These are phyloP conservation scores for Kryphioiulus occultus DNA, from an alignment of 2,888 invertebrate genomes.

Conservation along the genomic window DNA sequence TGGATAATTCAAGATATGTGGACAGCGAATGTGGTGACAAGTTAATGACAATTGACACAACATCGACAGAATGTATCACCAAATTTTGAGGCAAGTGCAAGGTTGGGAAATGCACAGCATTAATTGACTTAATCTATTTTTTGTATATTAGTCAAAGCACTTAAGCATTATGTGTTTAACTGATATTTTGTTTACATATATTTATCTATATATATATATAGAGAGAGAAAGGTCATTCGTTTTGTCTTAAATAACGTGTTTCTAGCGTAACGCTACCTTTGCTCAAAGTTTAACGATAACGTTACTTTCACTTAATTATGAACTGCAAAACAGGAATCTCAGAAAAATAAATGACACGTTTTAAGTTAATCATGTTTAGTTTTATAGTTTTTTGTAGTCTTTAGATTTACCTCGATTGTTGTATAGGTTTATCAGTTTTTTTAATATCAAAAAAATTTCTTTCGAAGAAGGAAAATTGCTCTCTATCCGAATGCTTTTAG, in stretches of 20 bases:
- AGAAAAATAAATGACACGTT: background rate
- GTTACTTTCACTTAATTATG: background rate
- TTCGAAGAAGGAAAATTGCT: too few species aligned
- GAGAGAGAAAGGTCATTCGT: background rate
- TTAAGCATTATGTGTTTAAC: background rate
- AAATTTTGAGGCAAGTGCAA: background rate
- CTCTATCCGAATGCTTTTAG: too few species aligned
- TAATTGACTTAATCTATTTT: background rate
- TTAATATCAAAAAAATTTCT: too few species aligned
- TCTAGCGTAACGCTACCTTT: background rate
- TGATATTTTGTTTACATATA: background rate
- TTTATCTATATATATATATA: background rate
- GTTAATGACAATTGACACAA: conserved; percentile 10
- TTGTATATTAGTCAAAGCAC: conserved; percentile 13
- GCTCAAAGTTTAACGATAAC: background rate
- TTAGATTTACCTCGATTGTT: too few species aligned
- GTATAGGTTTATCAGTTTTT: too few species aligned
- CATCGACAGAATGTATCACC: conserved; percentile 38
- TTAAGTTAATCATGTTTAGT: too few species aligned
- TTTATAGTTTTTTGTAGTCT: too few species aligned
- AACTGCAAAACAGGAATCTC: background rate
- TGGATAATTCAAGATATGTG: background rate
- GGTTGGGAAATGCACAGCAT: background rate
- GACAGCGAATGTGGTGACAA: background rate
- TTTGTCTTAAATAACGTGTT: background rate